Evolutionary conservation across 2,888 invertebrate species (phyloP).

Genomic region (Anthrax anthrax): DNA sequence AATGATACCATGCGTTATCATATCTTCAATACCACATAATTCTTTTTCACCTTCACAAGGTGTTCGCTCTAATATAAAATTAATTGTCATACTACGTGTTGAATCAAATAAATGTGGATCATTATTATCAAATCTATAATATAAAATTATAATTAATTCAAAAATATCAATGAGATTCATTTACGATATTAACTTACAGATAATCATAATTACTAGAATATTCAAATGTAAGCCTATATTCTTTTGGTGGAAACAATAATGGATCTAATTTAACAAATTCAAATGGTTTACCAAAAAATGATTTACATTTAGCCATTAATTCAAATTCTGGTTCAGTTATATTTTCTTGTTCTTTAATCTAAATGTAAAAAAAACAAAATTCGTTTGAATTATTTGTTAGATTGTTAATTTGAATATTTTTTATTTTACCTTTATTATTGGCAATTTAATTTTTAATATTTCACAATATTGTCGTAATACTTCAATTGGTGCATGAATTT

Average conservation of each 20-base stretch:
- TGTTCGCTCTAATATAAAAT: conserved; percentile 61
- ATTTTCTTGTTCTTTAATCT: conserved; percentile 33
- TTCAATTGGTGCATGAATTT: conserved; percentile 58
- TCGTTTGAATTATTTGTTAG: not conserved
- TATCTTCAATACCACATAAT: conserved; percentile 49
- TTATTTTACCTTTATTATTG: conserved; percentile 49
- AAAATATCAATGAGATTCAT: not conserved
- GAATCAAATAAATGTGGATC: conserved; percentile 53
- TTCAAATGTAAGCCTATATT: conserved; percentile 50
- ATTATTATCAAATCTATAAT: conserved; percentile 46
- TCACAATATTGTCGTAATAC: conserved; percentile 59
- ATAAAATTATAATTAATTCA: conserved; percentile 1
- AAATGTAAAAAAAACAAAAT: not conserved
- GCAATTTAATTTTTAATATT: conserved; percentile 61
- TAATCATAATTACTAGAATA: conserved; percentile 57
- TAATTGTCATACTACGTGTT: conserved; percentile 51
- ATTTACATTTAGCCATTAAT: conserved; percentile 35
- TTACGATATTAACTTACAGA: conserved; percentile 51
- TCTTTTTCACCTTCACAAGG: conserved; percentile 36
- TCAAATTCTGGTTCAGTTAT: conserved; percentile 27
- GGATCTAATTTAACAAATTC: conserved; percentile 44
- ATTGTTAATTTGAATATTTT: not conserved
- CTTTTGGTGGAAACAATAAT: conserved; percentile 44
- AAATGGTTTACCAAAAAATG: conserved; percentile 36
- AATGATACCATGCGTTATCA: conserved; percentile 49